Evolutionary conservation across 2,797 vertebrate genomes (phyloP).

Genomic region (Triplophysa yarkandensis): DNA sequence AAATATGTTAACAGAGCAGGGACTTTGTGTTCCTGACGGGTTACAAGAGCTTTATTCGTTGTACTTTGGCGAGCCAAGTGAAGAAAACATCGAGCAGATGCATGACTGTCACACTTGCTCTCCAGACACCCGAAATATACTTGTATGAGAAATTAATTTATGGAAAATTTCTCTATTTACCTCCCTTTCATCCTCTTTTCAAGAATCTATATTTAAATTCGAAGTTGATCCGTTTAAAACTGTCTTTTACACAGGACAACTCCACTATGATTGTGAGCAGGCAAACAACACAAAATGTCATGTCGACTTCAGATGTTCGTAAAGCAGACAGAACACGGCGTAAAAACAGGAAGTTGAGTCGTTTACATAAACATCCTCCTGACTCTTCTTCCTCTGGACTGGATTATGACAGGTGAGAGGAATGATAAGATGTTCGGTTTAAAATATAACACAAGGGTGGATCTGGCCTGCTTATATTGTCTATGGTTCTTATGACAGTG

Average conservation of each 20-base stretch:
- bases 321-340: conserved; percentile 42
- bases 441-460: background rate
- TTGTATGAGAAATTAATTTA: conserved; percentile 53
- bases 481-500: conserved; percentile 38
- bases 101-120: conserved; percentile 60
- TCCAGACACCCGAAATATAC: conserved; percentile 41
- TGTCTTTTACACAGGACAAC: conserved; percentile 52
- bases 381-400: conserved; percentile 46
- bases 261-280: conserved; percentile 50
- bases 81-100: conserved; percentile 54
- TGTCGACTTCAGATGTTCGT: conserved; percentile 33
- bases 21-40: conserved; percentile 53
- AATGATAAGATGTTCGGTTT: background rate
- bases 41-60: conserved; percentile 54
- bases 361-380: conserved; percentile 53
- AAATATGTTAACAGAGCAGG: conserved; percentile 49
- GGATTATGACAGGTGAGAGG: conserved; percentile 66
- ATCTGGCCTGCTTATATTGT: background rate
- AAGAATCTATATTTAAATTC: background rate
- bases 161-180: no score
- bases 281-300: conserved; percentile 44
- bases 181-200: background rate
- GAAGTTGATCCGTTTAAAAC: background rate
- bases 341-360: conserved; percentile 52
- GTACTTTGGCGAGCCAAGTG: conserved; percentile 60